Evolutionary conservation across 2,113 vertebrate species (phyloP), one percentile per base, ranked within the genome.

Genomic region (Prunella fulvescens): DNA sequence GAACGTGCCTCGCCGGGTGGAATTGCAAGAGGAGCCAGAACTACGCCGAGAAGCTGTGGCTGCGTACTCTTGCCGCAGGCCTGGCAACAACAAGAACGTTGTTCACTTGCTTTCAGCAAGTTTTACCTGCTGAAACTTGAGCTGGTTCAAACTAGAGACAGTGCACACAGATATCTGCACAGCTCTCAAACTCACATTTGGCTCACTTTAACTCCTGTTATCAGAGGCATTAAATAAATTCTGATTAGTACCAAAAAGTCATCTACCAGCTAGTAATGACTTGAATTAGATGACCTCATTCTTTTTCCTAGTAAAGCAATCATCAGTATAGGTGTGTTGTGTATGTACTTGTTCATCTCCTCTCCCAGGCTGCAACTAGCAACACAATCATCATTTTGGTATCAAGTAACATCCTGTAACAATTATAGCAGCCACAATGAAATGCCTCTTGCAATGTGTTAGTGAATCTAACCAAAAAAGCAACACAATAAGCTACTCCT

Each of bases 11-110:
- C 99, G 98, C 48, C 99, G 98, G 69, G 99, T 97, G 1, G 99
- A 99, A 96, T 99, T 99, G 90, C 99, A 99, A 20, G 99, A 99
- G 7, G 99, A 99, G 57, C 99, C 99, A 5, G 99, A 99, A 96
- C 99, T 99, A 60, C 99, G 98, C 4, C 99, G 98, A 61, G 99
- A 99, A 3, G 99, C 98, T 12, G 98, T 98, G 3, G 99, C 99
- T 44, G 99, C 99, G 2, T 99, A 99, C 84, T 99, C 99, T 91
- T 99, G 99, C 62, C 99, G 98, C 81, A 99, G 98, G 98, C 99
- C 99, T 99, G 94, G 76, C 28, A 90, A 97, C 33, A 72, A n/a
- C 2, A 58, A 66, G 28, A 81, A 84, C 2, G 2, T 12, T 28
- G 37, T 50, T 71, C 60, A 66, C 33, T 60, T 37, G 40, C 28